Conservation (phyloP, 1,140 invertebrate species). For the Eupristina koningsbergeri region DNA sequence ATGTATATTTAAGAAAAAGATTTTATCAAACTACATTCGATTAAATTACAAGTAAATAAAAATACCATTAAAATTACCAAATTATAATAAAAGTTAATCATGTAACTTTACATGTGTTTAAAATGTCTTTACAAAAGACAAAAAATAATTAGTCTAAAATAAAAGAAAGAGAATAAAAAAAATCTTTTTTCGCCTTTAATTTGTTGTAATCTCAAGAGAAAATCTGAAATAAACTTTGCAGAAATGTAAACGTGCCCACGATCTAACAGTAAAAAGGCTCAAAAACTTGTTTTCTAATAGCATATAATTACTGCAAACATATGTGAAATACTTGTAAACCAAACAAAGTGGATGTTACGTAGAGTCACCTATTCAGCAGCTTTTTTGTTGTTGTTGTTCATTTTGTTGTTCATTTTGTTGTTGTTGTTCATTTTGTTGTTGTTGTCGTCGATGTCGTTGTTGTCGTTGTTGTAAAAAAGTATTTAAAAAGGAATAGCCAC, state of each 20-base stretch:
- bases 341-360: background rate
- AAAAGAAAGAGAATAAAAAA: background rate
- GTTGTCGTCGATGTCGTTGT: too few relatives aligned
- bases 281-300: slow-evolving; percentile 47
- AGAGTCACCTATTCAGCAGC: background rate
- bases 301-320: background rate
- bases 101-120: background rate
- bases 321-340: background rate
- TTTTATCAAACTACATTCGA: too few relatives aligned
- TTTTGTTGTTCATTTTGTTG: too few relatives aligned
- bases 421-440: too few relatives aligned
- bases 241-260: background rate
- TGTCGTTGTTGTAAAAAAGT: too few relatives aligned
- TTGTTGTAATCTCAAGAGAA: slow-evolving; percentile 16
- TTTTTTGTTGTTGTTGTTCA: slow-evolving; percentile 11
- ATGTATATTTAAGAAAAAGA: too few relatives aligned
- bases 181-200: slow-evolving; percentile 19
- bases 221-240: background rate
- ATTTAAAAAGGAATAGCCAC: too few relatives aligned
- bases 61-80: background rate
- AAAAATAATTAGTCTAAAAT: background rate
- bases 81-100: background rate
- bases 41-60: too few relatives aligned
- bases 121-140: background rate
- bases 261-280: slow-evolving; percentile 17